Evolutionary conservation across 2,888 invertebrate species (phyloP), one percentile per base, ranked within the genome.

Genomic region (Diarsia mendica): DNA sequence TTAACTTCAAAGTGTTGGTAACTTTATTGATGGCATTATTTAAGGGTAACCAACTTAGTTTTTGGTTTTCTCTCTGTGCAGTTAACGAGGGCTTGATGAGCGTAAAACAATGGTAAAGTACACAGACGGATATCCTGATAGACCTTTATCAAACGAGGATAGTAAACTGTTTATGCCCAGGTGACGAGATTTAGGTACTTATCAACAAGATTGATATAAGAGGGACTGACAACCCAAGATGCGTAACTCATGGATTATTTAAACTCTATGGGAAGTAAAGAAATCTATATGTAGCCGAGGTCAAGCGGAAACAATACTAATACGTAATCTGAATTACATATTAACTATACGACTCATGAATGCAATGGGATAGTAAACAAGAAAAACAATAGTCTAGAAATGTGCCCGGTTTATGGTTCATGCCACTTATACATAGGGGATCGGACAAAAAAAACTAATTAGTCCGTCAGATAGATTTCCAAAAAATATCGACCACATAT

Each of bases 281-380:
- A 49, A 51, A 13, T 72, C 77, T 82, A 77, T 77, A 66, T 23
- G n/a, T 33, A 72, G 23, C 15, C 51, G 39, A 80, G 67, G 61
- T 39, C 11, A 80, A 28, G 53, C 68, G 77, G 82, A 82, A 68
- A 77, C 82, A 81, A 72, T 72, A 46, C 53, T 1, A 23, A 60
- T 23, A 72, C 69, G 51, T 61, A 55, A 48, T 61, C 58, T 77
- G 68, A 69, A 82, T 80, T 63, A 67, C 33, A 58, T 67, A 80
- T 66, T n/a, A 77, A 39, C 20, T 48, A n/a, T n/a, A 39, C 13
- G 18, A 69, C 28, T 10, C 28, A 67, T 63, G 8, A 51, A 33
- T 51, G 8, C 55, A 23, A 28, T 33, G 15, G 10, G 51, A 63
- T 49, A 15, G 46, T 49, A 65, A 44, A 70, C 53, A 77, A 49